Evolutionary conservation across 2,113 vertebrate species (phyloP), one percentile per base, ranked within the genome.

Genomic region (Morphnarchus princeps): DNA sequence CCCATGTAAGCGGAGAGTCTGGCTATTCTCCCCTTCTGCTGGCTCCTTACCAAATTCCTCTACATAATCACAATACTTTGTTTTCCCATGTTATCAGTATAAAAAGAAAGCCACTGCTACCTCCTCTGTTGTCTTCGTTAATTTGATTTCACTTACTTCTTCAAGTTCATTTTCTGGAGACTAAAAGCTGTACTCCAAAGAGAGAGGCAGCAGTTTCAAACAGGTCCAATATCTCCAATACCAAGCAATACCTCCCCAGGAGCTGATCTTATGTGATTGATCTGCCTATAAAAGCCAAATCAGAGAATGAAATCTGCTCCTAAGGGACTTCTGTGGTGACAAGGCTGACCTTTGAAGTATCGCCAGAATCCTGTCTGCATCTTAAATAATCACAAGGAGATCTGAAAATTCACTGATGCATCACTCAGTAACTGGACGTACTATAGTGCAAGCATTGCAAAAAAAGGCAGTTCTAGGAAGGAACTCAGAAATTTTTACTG

Each of bases 201-300:
- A 80, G 50, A 66, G 59, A 82, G 57, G 49, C 59, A 58, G 45
- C 42, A 55, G 29, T 80, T 87, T 81, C 76, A 70, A 62, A 70
- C 19, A 88, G 59, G 63, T 92, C 50, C 20, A 50, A 40, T 77
- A 52, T 26, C 50, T 28, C 50, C 50, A 52, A 54, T 29, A 54
- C 28, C 28, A 54, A 81, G 50, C 59, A 71, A 12, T 66, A 28
- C 28, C 9, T 91, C 45, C 86, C 25, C 42, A 38, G 50, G 42
- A 95, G 42, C 40, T 81, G 50, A 71, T 94, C 20, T 42, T 57
- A 9, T 18, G 28, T 87, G 91, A 95, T 83, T 86, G 70, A 89
- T 95, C 76, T 95, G 80, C 63, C 50, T 95, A 62, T 74, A 92
- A 96, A 95, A 94, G 63, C 59, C 71, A 84, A 78, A 92, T 91